These are phyloP conservation scores for Muntiacus reevesi DNA, from an alignment of 2,113 vertebrate genomes.

Conservation along the genomic window DNA sequence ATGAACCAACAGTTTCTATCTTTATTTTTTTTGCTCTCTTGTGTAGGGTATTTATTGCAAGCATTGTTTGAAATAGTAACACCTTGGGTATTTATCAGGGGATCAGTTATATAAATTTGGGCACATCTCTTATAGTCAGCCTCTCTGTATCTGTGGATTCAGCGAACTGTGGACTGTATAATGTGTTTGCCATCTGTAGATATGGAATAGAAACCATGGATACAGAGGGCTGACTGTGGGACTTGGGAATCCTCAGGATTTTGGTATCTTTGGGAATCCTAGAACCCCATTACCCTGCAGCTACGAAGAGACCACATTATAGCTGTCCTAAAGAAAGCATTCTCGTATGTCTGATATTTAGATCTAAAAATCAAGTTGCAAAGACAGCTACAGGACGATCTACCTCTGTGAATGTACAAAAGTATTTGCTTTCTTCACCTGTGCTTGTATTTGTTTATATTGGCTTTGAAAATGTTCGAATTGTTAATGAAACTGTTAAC, in stretches of 20 bases:
- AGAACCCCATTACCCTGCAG: too few species aligned
- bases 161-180: neutral
- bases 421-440: neutral
- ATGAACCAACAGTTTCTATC: neutral
- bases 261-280: neutral
- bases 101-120: neutral
- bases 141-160: neutral
- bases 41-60: neutral
- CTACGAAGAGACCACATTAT: neutral
- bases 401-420: neutral
- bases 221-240: neutral
- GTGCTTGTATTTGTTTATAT: neutral
- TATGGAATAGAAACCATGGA: neutral
- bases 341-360: neutral
- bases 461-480: neutral
- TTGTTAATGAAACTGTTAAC: neutral
- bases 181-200: neutral
- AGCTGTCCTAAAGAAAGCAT: neutral
- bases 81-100: neutral
- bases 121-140: neutral
- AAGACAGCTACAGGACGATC: neutral
- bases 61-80: neutral
- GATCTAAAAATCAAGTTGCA: neutral
- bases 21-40: slow-evolving; percentile 5
- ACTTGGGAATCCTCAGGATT: neutral